Evolutionary conservation across 2,113 vertebrate genomes (phyloP).

Genomic region (Platichthys stellatus): DNA sequence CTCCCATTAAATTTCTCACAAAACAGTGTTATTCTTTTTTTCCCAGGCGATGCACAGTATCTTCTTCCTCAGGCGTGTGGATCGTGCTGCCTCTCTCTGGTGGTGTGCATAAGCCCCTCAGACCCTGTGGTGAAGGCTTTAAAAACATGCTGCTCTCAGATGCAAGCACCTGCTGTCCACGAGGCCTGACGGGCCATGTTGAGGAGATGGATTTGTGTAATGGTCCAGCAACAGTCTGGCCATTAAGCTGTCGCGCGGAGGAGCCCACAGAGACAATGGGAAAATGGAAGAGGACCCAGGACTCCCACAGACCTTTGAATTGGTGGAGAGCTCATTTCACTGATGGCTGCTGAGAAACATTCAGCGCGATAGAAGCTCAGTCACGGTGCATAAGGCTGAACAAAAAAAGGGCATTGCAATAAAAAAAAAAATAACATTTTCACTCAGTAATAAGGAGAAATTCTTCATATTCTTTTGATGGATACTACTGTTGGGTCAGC

Average conservation of each 20-base stretch:
- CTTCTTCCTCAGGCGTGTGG: neutral
- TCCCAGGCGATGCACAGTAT: neutral
- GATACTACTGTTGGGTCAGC: no score
- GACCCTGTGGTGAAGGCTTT: conserved; percentile 48
- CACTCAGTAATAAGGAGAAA: neutral
- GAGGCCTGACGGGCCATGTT: conserved; percentile 30
- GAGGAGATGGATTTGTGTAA: conserved; percentile 63
- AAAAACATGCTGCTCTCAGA: conserved; percentile 58
- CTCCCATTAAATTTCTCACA: neutral
- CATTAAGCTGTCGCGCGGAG: conserved; percentile 33
- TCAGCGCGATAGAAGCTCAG: conserved; percentile 1
- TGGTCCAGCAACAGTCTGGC: conserved; percentile 55
- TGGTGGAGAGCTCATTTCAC: conserved; percentile 11
- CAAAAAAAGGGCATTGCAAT: no score
- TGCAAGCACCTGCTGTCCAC: conserved; percentile 43
- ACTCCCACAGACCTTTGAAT: conserved; percentile 37
- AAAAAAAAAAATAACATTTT: neutral
- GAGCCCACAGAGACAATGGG: conserved; percentile 23
- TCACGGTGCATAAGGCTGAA: neutral
- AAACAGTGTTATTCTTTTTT: neutral
- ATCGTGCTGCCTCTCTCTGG: neutral
- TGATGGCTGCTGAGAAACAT: conserved; percentile 15
- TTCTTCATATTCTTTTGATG: neutral
- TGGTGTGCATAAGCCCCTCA: conserved; percentile 10
- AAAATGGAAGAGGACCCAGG: conserved; percentile 10